Conservation (phyloP, 2,888 invertebrate species). For the Pecten maximus region DNA sequence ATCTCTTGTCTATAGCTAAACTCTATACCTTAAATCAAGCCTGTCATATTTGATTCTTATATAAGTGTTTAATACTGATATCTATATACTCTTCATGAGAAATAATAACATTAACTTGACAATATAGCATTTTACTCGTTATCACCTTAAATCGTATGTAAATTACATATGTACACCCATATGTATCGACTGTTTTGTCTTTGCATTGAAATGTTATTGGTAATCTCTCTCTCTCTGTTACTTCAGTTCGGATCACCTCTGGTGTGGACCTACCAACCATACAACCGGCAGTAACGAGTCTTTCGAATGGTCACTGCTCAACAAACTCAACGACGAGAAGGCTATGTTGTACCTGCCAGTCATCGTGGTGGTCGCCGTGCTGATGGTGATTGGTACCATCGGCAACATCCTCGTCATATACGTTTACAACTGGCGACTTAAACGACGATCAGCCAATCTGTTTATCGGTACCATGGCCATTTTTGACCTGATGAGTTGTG, state of each 20-base stretch:
- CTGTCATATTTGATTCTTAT: no score
- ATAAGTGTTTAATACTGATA: no score
- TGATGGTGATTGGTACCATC: constrained; percentile 70
- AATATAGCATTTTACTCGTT: no score
- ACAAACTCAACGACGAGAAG: constrained; percentile 64
- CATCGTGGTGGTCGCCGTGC: constrained; percentile 67
- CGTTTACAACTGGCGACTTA: constrained; percentile 71
- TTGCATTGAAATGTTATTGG: no score
- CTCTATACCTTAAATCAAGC: no score
- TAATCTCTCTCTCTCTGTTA: background rate
- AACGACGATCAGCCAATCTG: constrained; percentile 74
- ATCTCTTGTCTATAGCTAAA: no score
- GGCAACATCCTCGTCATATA: constrained; percentile 73
- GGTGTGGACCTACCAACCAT: constrained; percentile 4
- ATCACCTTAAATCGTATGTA: no score
- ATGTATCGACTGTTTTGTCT: no score
- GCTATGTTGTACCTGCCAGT: constrained; percentile 71
- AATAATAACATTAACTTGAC: no score
- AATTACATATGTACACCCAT: no score
- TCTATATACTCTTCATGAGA: no score
- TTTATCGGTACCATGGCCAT: constrained; percentile 76
- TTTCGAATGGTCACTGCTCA: constrained; percentile 43
- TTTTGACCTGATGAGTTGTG: constrained; percentile 74
- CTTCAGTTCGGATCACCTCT: background rate
- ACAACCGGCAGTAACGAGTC: background rate